Conservation (phyloP, 37 sponge, comb jelly and placozoan genomes). For the Sycon ciliatum region DNA sequence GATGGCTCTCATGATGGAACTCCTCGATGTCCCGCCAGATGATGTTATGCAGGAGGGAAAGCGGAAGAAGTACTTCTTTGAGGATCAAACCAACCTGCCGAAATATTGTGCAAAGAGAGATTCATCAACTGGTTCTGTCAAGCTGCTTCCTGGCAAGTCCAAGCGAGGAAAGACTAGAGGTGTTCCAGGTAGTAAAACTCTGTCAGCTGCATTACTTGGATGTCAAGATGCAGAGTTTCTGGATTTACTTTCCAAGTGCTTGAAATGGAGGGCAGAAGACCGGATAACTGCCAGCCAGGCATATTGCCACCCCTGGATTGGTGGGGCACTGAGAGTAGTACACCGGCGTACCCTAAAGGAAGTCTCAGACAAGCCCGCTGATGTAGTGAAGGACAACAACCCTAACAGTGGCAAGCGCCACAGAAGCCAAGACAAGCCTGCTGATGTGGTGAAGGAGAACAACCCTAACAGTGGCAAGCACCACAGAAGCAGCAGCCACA, state of each 20-base stretch:
- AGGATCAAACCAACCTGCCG: too few species aligned
- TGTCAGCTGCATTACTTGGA: slow-evolving; percentile 72
- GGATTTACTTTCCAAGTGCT: slow-evolving; percentile 61
- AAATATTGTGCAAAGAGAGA: slow-evolving; percentile 44
- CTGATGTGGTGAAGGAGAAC: too few species aligned
- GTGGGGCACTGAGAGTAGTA: too few species aligned
- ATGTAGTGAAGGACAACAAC: too few species aligned
- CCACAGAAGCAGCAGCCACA: too few species aligned
- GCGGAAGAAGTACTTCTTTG: slow-evolving; percentile 41
- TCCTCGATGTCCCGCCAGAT: slow-evolving; percentile 36
- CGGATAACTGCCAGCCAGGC: slow-evolving; percentile 64
- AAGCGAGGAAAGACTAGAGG: slow-evolving; percentile 76
- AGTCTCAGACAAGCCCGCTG: too few species aligned
- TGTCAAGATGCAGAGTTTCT: slow-evolving; percentile 71
- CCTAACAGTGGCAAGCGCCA: too few species aligned
- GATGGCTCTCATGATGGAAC: slow-evolving; percentile 39
- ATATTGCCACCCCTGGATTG: slow-evolving; percentile 67
- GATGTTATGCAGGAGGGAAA: slow-evolving; percentile 29
- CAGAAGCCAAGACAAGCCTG: too few species aligned
- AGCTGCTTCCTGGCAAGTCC: slow-evolving; percentile 61
- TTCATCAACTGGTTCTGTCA: slow-evolving; percentile 54
- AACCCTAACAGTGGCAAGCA: too few species aligned
- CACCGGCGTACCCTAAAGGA: too few species aligned
- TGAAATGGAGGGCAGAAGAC: slow-evolving; percentile 56
- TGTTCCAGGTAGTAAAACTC: slow-evolving; percentile 68